Conservation (phyloP, 2,113 vertebrate species). For the Oplegnathus fasciatus region DNA sequence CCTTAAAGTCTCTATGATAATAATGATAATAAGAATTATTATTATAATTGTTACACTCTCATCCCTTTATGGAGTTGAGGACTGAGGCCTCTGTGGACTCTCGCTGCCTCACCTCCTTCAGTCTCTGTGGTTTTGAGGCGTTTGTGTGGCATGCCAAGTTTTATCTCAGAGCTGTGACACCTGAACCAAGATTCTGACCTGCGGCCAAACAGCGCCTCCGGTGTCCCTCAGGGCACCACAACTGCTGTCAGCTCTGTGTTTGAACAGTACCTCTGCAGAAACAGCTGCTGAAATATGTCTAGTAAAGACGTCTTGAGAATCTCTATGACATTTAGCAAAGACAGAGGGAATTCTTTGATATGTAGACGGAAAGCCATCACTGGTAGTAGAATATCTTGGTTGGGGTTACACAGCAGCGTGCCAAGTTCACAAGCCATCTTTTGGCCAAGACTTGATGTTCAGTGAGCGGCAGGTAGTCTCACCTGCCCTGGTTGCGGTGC, state of each 20-base stretch:
- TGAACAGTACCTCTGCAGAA: slow-evolving; percentile 48
- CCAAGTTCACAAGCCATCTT: slow-evolving; percentile 56
- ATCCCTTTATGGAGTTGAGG: background rate
- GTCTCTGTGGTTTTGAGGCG: slow-evolving; percentile 52
- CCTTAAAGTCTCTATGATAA: slow-evolving; percentile 2
- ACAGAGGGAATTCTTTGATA: slow-evolving; percentile 7
- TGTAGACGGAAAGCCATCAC: background rate
- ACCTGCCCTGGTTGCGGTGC: slow-evolving; percentile 53
- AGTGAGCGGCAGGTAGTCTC: slow-evolving; percentile 62
- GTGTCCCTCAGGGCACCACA: slow-evolving; percentile 48
- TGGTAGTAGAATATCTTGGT: slow-evolving; percentile 8
- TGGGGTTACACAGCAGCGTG: slow-evolving; percentile 24
- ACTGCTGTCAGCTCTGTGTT: slow-evolving; percentile 55
- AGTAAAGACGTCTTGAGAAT: slow-evolving; percentile 43
- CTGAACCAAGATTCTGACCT: slow-evolving; percentile 67
- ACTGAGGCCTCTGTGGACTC: slow-evolving; percentile 20
- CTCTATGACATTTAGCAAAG: slow-evolving; percentile 27
- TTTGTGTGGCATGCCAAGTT: slow-evolving; percentile 52
- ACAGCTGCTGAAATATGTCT: slow-evolving; percentile 28
- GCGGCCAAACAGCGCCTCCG: slow-evolving; percentile 49
- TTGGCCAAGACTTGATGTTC: slow-evolving; percentile 60
- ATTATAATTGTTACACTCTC: background rate
- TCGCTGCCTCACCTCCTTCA: slow-evolving; percentile 2
- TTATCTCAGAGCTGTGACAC: slow-evolving; percentile 68
- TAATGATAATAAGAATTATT: background rate